Base-by-base conservation (phyloP, 2,797 vertebrate genomes). In the Halcyon chelicuti region DNA sequence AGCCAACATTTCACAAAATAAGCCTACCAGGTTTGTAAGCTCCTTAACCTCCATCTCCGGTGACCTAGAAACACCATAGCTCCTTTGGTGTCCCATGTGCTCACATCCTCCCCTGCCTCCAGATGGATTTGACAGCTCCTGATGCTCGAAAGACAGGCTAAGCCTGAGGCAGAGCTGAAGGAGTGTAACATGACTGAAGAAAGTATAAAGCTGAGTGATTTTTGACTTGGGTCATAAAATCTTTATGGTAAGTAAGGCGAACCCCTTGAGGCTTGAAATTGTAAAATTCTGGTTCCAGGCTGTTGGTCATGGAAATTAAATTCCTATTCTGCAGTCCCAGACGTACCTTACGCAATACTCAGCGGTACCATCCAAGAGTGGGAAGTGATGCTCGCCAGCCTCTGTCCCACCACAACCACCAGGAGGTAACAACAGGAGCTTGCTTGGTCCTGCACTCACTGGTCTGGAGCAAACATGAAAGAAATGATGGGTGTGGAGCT, bases 141-240 rank as follows among this genome's bases (percentile, higher is more conserved):
- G 82, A 26, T 31, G 95, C 89, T 71, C 2, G 1, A 58, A 33
- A 83, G 82, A 42, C 28, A 68, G 75, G 84, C 87, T n/a, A 6
- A 93, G 93, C 94, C 94, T 1, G 52, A 55, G 89, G 96, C 95
- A 86, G 79, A 94, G 94, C 95, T 58, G 62, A 19, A 31, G 66
- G 52, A 78, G 29, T 8, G 51, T 8, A 92, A 8, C 82, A 22
- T 76, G 74, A 85, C 49, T 86, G 83, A 74, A 47, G 63, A 14
- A 66, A 76, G 83, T 49, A 57, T 57, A 82, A 91, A 95, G 90
- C 92, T 55, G 58, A 92, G 80, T 52, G 76, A 70, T 86, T 96
- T 57, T 58, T 73, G 33, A 58, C 52, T 54, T 21, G 81, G 85
- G 44, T 51, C 60, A 62, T 89, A 58, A 94, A 97, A 90, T 49